Percentiles rank a stretch among this genome's conserved stretches.
These are phyloP conservation scores for Poeciliopsis prolifica DNA, from an alignment of 2,113 vertebrate species.

Conservation along the genomic window DNA sequence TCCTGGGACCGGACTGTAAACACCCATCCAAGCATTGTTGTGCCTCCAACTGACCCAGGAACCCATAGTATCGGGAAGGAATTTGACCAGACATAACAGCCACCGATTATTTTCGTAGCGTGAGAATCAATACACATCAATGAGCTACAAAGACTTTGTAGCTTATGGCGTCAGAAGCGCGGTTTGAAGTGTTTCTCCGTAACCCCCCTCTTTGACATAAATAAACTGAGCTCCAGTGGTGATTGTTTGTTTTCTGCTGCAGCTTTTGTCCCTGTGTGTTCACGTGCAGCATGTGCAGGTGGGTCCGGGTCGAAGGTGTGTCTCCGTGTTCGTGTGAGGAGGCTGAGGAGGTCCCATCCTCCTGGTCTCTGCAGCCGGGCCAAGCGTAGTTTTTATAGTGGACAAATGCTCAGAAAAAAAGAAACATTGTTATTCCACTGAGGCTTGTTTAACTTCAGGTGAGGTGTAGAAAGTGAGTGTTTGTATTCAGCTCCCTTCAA, in stretches of 20 bases:
- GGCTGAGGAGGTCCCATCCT: constrained; percentile 9
- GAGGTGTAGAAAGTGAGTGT: too few relatives aligned
- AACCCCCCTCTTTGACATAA: constrained; percentile 47
- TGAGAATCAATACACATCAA: constrained; percentile 73
- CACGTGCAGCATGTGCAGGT: neutral
- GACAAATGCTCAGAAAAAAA: constrained; percentile 33
- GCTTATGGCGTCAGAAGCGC: constrained; percentile 26
- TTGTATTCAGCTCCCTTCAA: too few relatives aligned
- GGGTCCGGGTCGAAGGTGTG: neutral
- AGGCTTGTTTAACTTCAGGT: constrained; percentile 2
- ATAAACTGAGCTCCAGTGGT: constrained; percentile 50
- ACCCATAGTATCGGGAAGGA: constrained; percentile 55
- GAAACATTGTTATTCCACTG: constrained; percentile 35
- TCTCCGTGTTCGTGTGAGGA: neutral
- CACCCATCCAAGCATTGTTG: constrained; percentile 64
- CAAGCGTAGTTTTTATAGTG: constrained; percentile 7
- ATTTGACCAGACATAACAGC: constrained; percentile 70
- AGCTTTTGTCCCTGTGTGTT: constrained; percentile 40
- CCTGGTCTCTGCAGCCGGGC: neutral
- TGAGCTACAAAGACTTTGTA: constrained; percentile 38
- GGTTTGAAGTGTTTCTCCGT: constrained; percentile 59
- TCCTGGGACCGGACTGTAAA: constrained; percentile 53
- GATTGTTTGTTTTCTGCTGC: constrained; percentile 58
- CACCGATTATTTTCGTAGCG: constrained; percentile 65
- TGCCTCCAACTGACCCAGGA: constrained; percentile 33